A percentile compares a stretch with the other conserved stretches of the same genome.
These are phyloP conservation scores for Toxotes lorentzi DNA, from an alignment of 2,797 vertebrate genomes.

Conservation along the genomic window DNA sequence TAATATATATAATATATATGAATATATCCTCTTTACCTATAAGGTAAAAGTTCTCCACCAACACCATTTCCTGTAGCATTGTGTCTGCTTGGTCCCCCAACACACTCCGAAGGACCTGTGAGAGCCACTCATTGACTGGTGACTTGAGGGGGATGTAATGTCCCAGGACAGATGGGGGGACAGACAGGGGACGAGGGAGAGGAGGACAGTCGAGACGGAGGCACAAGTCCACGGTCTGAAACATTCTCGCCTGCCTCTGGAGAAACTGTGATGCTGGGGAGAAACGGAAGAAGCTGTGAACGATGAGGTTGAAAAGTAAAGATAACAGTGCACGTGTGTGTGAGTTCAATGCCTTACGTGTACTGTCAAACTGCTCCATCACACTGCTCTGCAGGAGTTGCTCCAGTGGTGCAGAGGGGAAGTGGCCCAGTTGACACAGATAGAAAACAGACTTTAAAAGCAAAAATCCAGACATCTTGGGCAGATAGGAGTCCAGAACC, in stretches of 20 bases:
- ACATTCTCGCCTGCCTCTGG: slow-evolving; percentile 71
- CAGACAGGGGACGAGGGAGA: slow-evolving; percentile 46
- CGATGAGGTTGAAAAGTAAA: neutral
- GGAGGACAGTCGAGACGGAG: slow-evolving; percentile 86
- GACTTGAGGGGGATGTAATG: slow-evolving; percentile 13
- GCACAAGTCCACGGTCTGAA: slow-evolving; percentile 85
- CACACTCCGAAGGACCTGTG: slow-evolving; percentile 21
- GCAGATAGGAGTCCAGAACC: slow-evolving; percentile 84
- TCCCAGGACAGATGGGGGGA: slow-evolving; percentile 57
- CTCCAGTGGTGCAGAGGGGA: slow-evolving; percentile 84
- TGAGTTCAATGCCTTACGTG: slow-evolving; percentile 71
- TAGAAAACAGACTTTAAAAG: slow-evolving; percentile 83
- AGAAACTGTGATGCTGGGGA: slow-evolving; percentile 68
- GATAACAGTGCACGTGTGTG: neutral
- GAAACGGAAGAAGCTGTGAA: neutral
- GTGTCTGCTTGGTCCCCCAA: neutral
- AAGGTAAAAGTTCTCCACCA: slow-evolving; percentile 65
- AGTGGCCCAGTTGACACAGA: slow-evolving; percentile 87
- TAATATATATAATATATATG: too few relatives aligned
- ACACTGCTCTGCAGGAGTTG: slow-evolving; percentile 84
- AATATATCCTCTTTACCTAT: slow-evolving; percentile 65
- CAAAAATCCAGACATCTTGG: slow-evolving; percentile 78
- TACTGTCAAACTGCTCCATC: slow-evolving; percentile 73
- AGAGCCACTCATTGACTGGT: slow-evolving; percentile 14
- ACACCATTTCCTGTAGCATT: slow-evolving; percentile 54